Evolutionary conservation across 1,140 invertebrate genomes (phyloP).

Genomic region (Drosophila varians): DNA sequence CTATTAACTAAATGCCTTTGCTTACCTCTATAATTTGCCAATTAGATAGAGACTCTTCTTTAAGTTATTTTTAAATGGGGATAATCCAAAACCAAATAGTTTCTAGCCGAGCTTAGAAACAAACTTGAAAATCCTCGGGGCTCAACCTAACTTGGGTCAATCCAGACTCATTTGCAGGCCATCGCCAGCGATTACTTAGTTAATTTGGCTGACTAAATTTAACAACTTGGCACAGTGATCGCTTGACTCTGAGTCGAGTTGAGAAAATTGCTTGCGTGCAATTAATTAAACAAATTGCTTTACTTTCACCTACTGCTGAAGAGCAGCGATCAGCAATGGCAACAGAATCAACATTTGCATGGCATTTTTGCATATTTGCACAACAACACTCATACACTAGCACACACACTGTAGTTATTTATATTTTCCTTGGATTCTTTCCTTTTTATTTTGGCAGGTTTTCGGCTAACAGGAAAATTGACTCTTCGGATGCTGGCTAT

Average conservation of each 20-base stretch:
- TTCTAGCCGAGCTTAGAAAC: conserved; percentile 1
- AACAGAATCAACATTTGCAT: conserved; percentile 46
- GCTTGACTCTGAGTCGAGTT: conserved; percentile 15
- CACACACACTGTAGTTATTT: conserved; percentile 37
- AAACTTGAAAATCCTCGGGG: not conserved
- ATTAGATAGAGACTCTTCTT: not conserved
- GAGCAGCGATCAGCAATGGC: conserved; percentile 32
- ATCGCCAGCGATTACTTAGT: conserved; percentile 36
- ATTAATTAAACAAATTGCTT: conserved; percentile 77
- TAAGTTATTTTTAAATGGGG: not conserved
- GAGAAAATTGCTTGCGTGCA: conserved; percentile 54
- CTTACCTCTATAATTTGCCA: conserved; percentile 20
- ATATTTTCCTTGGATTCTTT: conserved; percentile 45
- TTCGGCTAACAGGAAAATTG: conserved; percentile 77
- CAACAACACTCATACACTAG: conserved; percentile 19
- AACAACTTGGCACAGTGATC: conserved; percentile 58
- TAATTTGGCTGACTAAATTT: conserved; percentile 25
- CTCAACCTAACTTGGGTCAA: conserved; percentile 11
- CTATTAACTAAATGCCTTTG: not conserved
- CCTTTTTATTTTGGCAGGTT: conserved; percentile 64
- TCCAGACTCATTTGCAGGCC: conserved; percentile 16
- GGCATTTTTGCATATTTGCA: conserved; percentile 49
- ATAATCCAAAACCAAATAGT: conserved; percentile 23
- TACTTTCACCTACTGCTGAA: conserved; percentile 69
- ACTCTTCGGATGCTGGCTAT: conserved; percentile 41